Base-by-base conservation (phyloP, 1,140 invertebrate genomes). In the Mactra quadrangularis region DNA sequence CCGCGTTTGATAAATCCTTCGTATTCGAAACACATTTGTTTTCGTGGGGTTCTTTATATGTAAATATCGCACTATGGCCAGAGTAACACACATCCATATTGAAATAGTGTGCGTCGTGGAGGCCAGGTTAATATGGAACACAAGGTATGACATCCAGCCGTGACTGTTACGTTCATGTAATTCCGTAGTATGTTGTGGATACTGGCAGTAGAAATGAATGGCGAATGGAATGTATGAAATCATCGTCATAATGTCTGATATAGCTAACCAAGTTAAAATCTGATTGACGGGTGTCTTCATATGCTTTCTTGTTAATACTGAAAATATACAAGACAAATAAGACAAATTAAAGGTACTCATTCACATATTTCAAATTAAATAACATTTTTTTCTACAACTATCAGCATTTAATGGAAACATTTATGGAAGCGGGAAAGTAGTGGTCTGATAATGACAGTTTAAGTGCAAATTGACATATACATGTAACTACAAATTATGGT, bases 11-110 rank as follows among this genome's bases (percentile, higher is more conserved):
- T 47, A 95, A 94, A 92, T 96, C 96, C 33, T 95, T 92, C 11
- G 93, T 86, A 78, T 94, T 93, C 87, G 66, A 13, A 86, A 84
- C 95, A 9, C 96, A 95, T 90, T 95, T 86, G 86, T 95, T 57
- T 94, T 94, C 75, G 97, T 96, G 0, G 97, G 96, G 85, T 95
- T 91, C 29, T 86, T 93, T 0, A 98, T 96, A 0, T 97, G 97
- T 7, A 98, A 95, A 90, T 97, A 99, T 3, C 98, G 93, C 96
- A 98, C 98, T 3, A 99, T 95, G 0, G 98, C 97, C 59, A 99
- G 91, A 1, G 96, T 96, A 0, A 99, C 96, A 0, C 97, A 98
- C 82, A 99, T 91, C 95, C 96, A 98, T 81, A 98, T 98, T 0
- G 97, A 97, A 47, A 98, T 97, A 0, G 97, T 98, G 91, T 99